phyloP scores from a whole-genome alignment of 2,888 invertebrate species.

The Erpobdella octoculata region DNA sequence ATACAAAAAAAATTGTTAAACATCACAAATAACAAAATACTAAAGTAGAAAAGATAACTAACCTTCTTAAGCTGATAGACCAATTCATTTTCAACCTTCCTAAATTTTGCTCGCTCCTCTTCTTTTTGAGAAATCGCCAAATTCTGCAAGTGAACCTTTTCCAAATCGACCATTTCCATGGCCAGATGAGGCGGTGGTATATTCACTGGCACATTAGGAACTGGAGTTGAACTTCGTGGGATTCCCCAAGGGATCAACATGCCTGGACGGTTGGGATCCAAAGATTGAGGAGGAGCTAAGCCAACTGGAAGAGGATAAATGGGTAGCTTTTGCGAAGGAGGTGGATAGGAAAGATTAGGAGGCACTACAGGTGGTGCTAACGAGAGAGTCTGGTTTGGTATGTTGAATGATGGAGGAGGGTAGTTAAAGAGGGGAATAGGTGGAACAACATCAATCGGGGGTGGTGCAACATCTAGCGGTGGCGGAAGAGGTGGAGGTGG shows the following conservation, averaged over 20 bases:
- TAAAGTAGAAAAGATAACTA: background rate
- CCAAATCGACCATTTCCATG: background rate
- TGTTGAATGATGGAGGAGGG: background rate
- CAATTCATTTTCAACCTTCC: constrained; percentile 9
- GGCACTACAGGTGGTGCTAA: background rate
- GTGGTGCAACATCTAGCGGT: background rate
- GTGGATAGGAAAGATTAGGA: constrained; percentile 10
- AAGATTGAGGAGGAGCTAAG: background rate
- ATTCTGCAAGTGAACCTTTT: background rate
- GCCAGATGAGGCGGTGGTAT: background rate
- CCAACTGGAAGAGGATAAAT: background rate
- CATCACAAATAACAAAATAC: background rate
- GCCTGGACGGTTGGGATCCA: background rate
- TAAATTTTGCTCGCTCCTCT: constrained; percentile 9
- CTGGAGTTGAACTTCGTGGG: background rate
- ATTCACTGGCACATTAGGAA: background rate
- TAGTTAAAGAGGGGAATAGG: background rate
- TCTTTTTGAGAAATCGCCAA: background rate
- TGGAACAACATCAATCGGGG: background rate
- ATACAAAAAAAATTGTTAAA: background rate
- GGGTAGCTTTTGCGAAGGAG: background rate
- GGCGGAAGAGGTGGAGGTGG: background rate
- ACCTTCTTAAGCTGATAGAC: constrained; percentile 11
- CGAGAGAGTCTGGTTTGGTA: background rate
- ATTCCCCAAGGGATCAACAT: background rate